Evolutionary conservation across 2,888 invertebrate genomes (phyloP).

Genomic region (Lottia scabra): DNA sequence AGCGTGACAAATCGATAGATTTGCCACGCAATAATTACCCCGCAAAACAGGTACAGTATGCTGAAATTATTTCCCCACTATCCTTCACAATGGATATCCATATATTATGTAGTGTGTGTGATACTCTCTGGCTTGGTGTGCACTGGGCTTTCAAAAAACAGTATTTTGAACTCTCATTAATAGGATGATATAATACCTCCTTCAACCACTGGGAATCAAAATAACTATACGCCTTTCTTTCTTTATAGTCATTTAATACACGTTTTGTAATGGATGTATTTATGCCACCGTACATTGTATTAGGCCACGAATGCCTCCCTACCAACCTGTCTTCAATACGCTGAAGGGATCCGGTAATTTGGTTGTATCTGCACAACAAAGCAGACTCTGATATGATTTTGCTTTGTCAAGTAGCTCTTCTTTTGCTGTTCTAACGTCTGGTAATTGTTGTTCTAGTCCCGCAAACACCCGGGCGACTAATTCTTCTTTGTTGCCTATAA

Average conservation of each 20-base stretch:
- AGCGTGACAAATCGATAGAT: too few relatives aligned
- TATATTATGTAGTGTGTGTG: not conserved
- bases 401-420: not conserved
- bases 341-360: not conserved
- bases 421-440: not conserved
- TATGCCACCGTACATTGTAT: slow-evolving; percentile 6
- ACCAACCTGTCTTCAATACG: not conserved
- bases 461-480: not conserved
- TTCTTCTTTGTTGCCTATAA: not conserved
- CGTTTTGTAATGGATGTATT: not conserved
- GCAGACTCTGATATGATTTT: not conserved
- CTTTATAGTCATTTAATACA: slow-evolving; percentile 15
- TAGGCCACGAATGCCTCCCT: not conserved
- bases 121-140: slow-evolving; percentile 6
- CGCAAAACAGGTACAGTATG: too few relatives aligned
- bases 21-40: too few relatives aligned
- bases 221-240: slow-evolving; percentile 21
- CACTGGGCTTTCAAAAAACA: slow-evolving; percentile 7
- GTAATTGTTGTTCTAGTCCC: not conserved
- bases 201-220: slow-evolving; percentile 13
- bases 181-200: not conserved
- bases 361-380: not conserved
- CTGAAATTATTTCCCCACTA: too few relatives aligned
- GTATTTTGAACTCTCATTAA: not conserved
- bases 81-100: too few relatives aligned